A percentile compares a stretch with the other conserved stretches of the same genome.
phyloP scores from a whole-genome alignment of 1,140 invertebrate species.

The Cyclargus thomasi region DNA sequence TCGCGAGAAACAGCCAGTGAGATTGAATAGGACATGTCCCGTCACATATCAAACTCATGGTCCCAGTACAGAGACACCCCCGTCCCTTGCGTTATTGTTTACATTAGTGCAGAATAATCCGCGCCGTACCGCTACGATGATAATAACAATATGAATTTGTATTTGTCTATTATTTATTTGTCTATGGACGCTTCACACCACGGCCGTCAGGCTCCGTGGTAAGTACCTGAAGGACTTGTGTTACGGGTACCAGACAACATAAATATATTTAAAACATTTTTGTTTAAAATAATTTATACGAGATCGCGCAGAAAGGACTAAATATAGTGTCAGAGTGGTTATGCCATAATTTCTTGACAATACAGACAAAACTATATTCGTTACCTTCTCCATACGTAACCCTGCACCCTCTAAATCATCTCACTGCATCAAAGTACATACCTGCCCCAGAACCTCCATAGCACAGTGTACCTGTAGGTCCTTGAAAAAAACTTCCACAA shows the following conservation, averaged over 20 bases:
- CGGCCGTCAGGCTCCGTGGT: too few species aligned
- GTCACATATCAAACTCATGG: not conserved
- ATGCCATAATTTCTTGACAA: conserved; percentile 18
- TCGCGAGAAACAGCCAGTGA: too few species aligned
- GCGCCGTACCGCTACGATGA: not conserved
- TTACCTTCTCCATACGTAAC: conserved; percentile 21
- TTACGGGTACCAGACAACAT: too few species aligned
- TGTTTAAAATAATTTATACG: conserved; percentile 8
- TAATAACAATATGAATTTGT: too few species aligned
- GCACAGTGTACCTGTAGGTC: not conserved
- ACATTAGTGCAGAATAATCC: not conserved
- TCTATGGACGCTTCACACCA: too few species aligned
- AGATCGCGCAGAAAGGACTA: conserved; percentile 12
- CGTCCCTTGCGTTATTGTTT: conserved; percentile 7
- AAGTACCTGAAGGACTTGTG: too few species aligned
- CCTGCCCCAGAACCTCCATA: not conserved
- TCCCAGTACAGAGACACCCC: not conserved
- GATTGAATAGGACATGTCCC: too few species aligned
- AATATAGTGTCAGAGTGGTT: conserved; percentile 2
- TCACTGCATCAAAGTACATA: conserved; percentile 17
- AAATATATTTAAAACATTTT: too few species aligned
- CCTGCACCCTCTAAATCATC: not conserved
- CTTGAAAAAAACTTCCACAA: not conserved
- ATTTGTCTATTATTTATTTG: too few species aligned
- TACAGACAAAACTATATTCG: conserved; percentile 18